Base-by-base conservation (phyloP, 2,113 vertebrate species). In the Procavia capensis region DNA sequence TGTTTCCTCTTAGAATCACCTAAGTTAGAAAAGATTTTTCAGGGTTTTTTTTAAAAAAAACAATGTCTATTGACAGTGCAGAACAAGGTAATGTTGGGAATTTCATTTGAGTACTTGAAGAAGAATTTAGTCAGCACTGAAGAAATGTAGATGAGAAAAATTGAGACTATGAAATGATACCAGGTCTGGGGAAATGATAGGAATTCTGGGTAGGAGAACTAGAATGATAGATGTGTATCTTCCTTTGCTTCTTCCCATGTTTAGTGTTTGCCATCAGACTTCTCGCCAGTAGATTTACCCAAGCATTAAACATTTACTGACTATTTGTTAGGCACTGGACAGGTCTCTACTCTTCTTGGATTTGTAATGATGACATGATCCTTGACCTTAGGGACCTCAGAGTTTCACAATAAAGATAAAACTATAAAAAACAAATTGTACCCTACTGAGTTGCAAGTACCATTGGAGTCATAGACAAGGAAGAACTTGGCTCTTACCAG, bases 261-360 rank as follows among this genome's bases (percentile, higher is more conserved):
- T 91, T 91, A 88, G 83, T 76, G 80, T 86, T 91, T 84, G 72
- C 83, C 79, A 74, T 70, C 86, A 84, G 59, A 59, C 10, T 63
- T 89, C 84, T 94, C 86, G 80, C 57, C 47, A 80, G 83, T 90
- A 61, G 83, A 96, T 96, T 97, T 94, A 97, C 87, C 88, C 91
- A 93, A 90, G 70, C 83, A 75, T 76, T 86, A 95, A 97, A 94
- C 83, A 81, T 96, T 96, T 96, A 96, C 61, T 78, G 94, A 34
- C 88, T 90, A 75, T 92, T 95, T 95, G 88, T 61, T 97, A 78
- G 79, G 75, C 79, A 91, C 81, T 54, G 59, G 83, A 75, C 92
- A 97, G 95, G 85, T 79, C 90, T 92, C 59, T 59, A 59, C 90
- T 91, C 84, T 70, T 80, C 45, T 78, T 91, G 79, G 79, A 47